These are phyloP conservation scores for Hemicrepidius hirtus DNA, from an alignment of 2,888 invertebrate species.

Conservation along the genomic window DNA sequence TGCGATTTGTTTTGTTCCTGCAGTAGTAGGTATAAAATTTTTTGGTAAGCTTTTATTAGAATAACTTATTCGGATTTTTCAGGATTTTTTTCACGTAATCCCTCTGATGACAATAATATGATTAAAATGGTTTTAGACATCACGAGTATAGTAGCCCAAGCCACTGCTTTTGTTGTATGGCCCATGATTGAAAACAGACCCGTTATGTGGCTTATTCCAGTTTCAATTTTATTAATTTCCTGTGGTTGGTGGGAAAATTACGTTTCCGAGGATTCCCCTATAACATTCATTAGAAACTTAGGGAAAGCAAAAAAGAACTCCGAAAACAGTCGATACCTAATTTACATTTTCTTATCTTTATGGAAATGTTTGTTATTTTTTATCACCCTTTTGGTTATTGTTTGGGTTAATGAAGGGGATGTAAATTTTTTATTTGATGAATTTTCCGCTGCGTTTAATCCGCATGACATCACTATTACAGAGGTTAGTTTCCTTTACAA, in stretches of 20 bases:
- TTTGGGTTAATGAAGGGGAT: conserved; percentile 72
- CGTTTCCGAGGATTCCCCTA: conserved; percentile 72
- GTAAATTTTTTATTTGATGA: conserved; percentile 73
- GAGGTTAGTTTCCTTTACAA: conserved; percentile 71
- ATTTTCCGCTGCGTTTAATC: conserved; percentile 72
- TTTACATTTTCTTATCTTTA: conserved; percentile 82
- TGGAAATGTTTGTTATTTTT: conserved; percentile 87
- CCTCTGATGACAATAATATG: conserved; percentile 26
- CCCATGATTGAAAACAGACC: conserved; percentile 75
- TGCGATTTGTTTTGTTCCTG: conserved; percentile 87
- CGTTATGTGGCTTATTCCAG: conserved; percentile 77
- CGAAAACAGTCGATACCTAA: conserved; percentile 77
- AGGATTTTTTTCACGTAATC: conserved; percentile 81
- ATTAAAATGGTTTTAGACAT: conserved; percentile 73
- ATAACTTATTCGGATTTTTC: conserved; percentile 68
- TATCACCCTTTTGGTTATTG: conserved; percentile 75
- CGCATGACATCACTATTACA: conserved; percentile 74
- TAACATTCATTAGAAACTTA: conserved; percentile 67
- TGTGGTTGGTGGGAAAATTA: conserved; percentile 92
- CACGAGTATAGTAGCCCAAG: conserved; percentile 78
- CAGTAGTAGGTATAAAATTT: conserved; percentile 81
- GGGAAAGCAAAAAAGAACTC: conserved; percentile 67
- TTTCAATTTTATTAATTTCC: conserved; percentile 81
- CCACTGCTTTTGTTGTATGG: conserved; percentile 81
- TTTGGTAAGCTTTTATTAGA: too few relatives aligned